Percentiles rank a stretch among this genome's conserved stretches.
Conservation (phyloP, 1,140 invertebrate genomes). For the Temnothorax longispinosus region DNA sequence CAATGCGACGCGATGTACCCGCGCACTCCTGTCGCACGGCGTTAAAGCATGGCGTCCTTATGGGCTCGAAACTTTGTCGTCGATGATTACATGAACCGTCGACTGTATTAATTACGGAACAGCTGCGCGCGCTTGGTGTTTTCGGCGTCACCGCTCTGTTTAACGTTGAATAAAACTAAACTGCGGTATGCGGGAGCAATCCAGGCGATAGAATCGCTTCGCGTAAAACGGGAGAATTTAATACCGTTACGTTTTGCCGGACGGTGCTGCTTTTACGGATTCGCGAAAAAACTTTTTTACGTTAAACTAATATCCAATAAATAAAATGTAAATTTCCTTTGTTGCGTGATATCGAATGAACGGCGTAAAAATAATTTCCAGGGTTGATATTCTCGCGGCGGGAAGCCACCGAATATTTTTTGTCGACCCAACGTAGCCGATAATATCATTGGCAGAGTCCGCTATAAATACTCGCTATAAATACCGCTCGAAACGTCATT, state of each 20-base stretch:
- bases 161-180: slow-evolving; percentile 54
- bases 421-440: slow-evolving; percentile 12
- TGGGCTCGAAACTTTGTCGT: slow-evolving; percentile 59
- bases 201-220: slow-evolving; percentile 25
- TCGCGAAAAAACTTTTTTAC: neutral
- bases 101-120: slow-evolving; percentile 61
- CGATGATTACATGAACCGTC: slow-evolving; percentile 58
- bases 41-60: slow-evolving; percentile 61
- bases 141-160: slow-evolving; percentile 15
- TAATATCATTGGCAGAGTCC: slow-evolving; percentile 34
- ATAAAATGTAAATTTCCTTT: slow-evolving; percentile 20
- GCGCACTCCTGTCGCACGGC: slow-evolving; percentile 45
- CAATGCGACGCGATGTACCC: slow-evolving; percentile 45
- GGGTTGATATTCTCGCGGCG: neutral
- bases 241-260: neutral
- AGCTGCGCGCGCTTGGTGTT: slow-evolving; percentile 42
- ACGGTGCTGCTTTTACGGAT: neutral
- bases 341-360: slow-evolving; percentile 9
- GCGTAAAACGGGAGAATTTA: slow-evolving; percentile 11
- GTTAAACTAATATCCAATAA: neutral
- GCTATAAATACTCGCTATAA: slow-evolving; percentile 50
- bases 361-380: slow-evolving; percentile 21
- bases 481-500: slow-evolving; percentile 49
- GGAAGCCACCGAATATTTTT: slow-evolving; percentile 3
- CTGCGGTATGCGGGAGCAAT: slow-evolving; percentile 7